A percentile compares a stretch with the other conserved stretches of the same genome.
Conservation (phyloP, 2,888 invertebrate genomes). For the Rapana venosa region DNA sequence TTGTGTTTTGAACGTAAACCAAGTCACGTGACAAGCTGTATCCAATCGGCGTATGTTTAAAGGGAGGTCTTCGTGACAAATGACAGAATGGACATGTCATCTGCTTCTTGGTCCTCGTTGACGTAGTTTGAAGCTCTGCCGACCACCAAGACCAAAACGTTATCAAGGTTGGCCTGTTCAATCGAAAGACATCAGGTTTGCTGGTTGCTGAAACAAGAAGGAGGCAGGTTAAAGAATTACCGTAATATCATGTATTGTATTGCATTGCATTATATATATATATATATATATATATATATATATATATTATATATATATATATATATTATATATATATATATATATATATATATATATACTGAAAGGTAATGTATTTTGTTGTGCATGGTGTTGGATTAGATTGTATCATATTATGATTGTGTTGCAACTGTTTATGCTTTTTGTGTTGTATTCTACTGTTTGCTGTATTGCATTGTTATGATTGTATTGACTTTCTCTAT, state of each 20-base stretch:
- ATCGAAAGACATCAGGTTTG: constrained; percentile 9
- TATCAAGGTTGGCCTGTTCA: neutral
- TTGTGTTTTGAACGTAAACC: neutral
- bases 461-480: too few relatives aligned
- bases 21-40: neutral
- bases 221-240: neutral
- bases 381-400: neutral
- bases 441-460: too few relatives aligned
- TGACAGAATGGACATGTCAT: too few relatives aligned
- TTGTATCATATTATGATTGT: neutral
- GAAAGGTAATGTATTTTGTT: neutral
- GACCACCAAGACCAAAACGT: neutral
- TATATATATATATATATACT: too few relatives aligned
- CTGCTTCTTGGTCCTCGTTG: neutral
- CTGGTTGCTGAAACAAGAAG: constrained; percentile 10
- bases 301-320: too few relatives aligned
- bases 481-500: neutral
- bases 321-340: too few relatives aligned
- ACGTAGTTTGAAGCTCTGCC: neutral
- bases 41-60: neutral
- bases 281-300: neutral
- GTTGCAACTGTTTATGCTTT: too few relatives aligned
- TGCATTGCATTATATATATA: too few relatives aligned
- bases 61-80: too few relatives aligned
- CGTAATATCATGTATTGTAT: neutral